Percentiles rank a stretch among this genome's conserved stretches.
phyloP scores from a whole-genome alignment of 2,113 vertebrate species.

The Xerus inauris region DNA sequence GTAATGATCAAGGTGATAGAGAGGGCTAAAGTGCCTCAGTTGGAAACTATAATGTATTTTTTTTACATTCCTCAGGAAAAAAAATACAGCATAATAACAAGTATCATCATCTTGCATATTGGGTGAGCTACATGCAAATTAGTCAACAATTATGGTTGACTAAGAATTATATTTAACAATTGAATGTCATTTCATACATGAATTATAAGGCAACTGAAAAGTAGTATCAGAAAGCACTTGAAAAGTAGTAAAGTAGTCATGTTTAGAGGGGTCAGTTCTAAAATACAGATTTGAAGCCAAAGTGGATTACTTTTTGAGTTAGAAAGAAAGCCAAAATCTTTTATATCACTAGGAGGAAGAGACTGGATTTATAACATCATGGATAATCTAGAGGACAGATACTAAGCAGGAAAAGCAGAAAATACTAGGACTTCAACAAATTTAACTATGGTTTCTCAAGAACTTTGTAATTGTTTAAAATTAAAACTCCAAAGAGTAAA shows the following conservation, averaged over 20 bases:
- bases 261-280: conserved; percentile 50
- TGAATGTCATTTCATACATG: conserved; percentile 82
- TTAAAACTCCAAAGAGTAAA: neutral
- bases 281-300: conserved; percentile 53
- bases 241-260: conserved; percentile 57
- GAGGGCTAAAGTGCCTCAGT: neutral
- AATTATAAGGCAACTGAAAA: conserved; percentile 78
- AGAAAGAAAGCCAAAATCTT: neutral
- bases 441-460: neutral
- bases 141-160: conserved; percentile 78
- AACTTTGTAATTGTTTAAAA: neutral
- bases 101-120: conserved; percentile 66
- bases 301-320: neutral
- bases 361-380: neutral
- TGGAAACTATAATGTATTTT: conserved; percentile 22
- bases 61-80: conserved; percentile 2
- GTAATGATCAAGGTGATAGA: neutral
- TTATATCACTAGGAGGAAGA: neutral
- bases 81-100: conserved; percentile 64
- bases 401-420: neutral
- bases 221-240: conserved; percentile 62
- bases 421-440: neutral
- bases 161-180: conserved; percentile 80
- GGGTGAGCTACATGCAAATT: conserved; percentile 76
- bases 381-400: neutral